Conservation (phyloP, 2,888 invertebrate species). For the Microctonus aethiopoides region DNA sequence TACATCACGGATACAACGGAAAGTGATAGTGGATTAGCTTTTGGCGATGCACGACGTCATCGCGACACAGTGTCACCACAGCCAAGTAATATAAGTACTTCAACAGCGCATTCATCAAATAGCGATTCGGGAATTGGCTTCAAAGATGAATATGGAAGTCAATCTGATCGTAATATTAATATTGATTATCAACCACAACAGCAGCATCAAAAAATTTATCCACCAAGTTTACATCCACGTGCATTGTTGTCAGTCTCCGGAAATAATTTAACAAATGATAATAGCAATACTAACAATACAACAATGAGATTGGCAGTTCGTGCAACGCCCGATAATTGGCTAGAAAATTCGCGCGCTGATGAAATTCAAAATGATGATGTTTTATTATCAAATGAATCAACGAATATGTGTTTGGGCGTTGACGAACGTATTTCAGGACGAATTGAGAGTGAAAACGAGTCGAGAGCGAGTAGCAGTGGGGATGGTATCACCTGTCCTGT, state of each 20-base stretch:
- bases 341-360: constrained; percentile 31
- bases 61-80: constrained; percentile 75
- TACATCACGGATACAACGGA: constrained; percentile 59
- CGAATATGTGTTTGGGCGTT: background rate
- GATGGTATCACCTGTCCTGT: constrained; percentile 56
- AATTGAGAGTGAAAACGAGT: constrained; percentile 36
- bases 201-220: background rate
- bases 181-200: background rate
- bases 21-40: constrained; percentile 18
- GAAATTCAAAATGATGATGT: constrained; percentile 7
- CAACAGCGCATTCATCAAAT: constrained; percentile 87
- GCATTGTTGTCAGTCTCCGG: background rate
- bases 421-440: background rate
- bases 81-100: constrained; percentile 84
- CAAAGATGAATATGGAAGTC: constrained; percentile 86
- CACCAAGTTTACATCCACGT: background rate
- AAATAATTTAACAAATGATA: background rate
- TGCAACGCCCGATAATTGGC: constrained; percentile 31
- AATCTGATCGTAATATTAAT: constrained; percentile 79
- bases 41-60: constrained; percentile 37
- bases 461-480: constrained; percentile 46
- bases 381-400: constrained; percentile 8
- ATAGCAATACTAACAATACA: background rate
- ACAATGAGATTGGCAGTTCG: constrained; percentile 22
- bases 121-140: constrained; percentile 97